phyloP scores from a whole-genome alignment of 2,888 invertebrate species.

The Temnothorax rugatulus region DNA sequence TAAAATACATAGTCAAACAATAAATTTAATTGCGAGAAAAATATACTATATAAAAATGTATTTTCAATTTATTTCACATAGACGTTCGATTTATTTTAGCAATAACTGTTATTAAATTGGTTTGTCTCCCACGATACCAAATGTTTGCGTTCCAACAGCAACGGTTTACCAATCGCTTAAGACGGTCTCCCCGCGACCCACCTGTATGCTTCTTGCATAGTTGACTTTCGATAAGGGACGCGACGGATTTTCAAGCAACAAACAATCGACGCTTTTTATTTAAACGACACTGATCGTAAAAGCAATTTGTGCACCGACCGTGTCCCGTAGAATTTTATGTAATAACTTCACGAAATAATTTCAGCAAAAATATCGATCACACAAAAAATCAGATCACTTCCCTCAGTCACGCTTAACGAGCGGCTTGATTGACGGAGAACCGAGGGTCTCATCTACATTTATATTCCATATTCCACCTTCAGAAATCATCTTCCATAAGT shows the following conservation, averaged over 20 bases:
- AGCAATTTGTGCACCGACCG: background rate
- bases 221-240: slow-evolving; percentile 1
- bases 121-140: background rate
- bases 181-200: slow-evolving; percentile 33
- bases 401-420: background rate
- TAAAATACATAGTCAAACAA: background rate
- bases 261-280: background rate
- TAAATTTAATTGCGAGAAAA: background rate
- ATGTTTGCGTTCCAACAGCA: background rate
- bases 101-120: background rate
- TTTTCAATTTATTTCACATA: too few relatives aligned
- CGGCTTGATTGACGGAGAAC: too few relatives aligned
- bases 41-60: background rate
- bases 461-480: background rate
- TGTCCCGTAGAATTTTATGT: background rate
- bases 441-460: background rate
- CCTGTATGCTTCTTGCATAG: slow-evolving; percentile 47
- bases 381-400: background rate
- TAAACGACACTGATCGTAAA: background rate
- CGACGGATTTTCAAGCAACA: background rate
- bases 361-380: background rate
- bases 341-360: background rate
- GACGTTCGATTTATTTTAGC: background rate
- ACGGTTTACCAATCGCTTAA: background rate
- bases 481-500: background rate